Percentiles rank a stretch among this genome's conserved stretches.
Conservation (phyloP, 35 echinoderm and acorn worm genomes). For the Hemicentrotus pulcherrimus region DNA sequence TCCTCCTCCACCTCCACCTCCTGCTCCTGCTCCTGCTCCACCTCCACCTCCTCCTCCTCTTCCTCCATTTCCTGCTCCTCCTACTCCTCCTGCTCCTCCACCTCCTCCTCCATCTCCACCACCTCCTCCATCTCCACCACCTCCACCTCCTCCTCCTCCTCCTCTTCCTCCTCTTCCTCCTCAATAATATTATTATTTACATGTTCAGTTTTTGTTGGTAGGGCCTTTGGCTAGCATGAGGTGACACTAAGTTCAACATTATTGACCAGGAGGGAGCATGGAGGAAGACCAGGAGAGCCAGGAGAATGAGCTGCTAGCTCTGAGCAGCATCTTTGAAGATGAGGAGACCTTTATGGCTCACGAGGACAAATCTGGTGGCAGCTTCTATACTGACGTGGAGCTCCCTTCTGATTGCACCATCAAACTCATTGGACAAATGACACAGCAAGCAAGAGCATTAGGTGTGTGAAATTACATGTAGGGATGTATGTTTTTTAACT, state of each 20-base stretch:
- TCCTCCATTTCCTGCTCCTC: too few relatives aligned
- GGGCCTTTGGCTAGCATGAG: not conserved
- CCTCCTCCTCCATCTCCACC: too few relatives aligned
- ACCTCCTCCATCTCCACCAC: too few relatives aligned
- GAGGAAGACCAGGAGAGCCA: conserved; percentile 70
- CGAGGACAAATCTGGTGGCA: conserved; percentile 72
- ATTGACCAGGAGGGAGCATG: not conserved
- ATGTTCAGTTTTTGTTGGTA: too few relatives aligned
- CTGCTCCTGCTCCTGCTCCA: too few relatives aligned
- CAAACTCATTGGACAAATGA: conserved; percentile 50
- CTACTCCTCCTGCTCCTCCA: too few relatives aligned
- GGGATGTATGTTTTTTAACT: too few relatives aligned
- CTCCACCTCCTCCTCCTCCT: too few relatives aligned
- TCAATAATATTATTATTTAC: too few relatives aligned
- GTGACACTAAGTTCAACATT: conserved; percentile 2
- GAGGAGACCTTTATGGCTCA: conserved; percentile 65
- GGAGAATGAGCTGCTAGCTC: conserved; percentile 70
- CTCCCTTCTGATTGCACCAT: conserved; percentile 58
- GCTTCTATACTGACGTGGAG: conserved; percentile 54
- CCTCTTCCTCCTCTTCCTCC: too few relatives aligned
- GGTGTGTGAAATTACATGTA: not conserved
- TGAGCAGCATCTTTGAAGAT: conserved; percentile 82
- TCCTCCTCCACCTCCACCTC: too few relatives aligned
- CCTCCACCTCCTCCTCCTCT: too few relatives aligned
- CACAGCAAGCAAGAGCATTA: conserved; percentile 51